Conservation (phyloP, 1,140 invertebrate genomes). For the Hydropsyche tenuis region DNA sequence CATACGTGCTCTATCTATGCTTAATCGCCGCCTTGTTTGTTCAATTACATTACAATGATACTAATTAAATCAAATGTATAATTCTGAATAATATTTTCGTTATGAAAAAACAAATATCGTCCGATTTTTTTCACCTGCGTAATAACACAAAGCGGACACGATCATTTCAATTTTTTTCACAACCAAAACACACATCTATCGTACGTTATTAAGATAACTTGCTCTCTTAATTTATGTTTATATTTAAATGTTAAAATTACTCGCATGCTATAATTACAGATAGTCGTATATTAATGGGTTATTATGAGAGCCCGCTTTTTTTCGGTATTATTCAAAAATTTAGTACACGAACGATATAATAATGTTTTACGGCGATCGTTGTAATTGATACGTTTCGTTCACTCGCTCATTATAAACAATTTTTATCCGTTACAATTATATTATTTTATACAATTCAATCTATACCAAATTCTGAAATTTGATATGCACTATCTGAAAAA, state of each 20-base stretch:
- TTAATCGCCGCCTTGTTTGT: constrained; percentile 10
- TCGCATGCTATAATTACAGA: background rate
- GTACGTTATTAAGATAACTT: constrained; percentile 4
- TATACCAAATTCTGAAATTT: no score
- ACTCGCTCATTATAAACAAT: no score
- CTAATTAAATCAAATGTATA: constrained; percentile 11
- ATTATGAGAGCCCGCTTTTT: background rate
- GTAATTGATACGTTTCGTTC: background rate
- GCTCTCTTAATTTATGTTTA: constrained; percentile 14
- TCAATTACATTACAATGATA: constrained; percentile 15
- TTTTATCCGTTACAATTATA: no score
- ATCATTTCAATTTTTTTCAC: background rate
- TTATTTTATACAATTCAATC: no score
- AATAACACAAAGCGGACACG: background rate
- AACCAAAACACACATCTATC: background rate
- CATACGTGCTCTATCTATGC: background rate
- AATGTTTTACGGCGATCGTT: background rate
- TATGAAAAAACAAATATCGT: no score
- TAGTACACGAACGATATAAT: background rate
- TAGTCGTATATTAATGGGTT: constrained; percentile 15
- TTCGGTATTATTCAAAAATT: background rate
- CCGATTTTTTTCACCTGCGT: no score
- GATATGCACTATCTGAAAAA: no score
- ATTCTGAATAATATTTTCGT: background rate
- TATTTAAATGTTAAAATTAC: constrained; percentile 17